Conservation (phyloP, 2,888 invertebrate genomes). For the Camptogramma bilineatum region DNA sequence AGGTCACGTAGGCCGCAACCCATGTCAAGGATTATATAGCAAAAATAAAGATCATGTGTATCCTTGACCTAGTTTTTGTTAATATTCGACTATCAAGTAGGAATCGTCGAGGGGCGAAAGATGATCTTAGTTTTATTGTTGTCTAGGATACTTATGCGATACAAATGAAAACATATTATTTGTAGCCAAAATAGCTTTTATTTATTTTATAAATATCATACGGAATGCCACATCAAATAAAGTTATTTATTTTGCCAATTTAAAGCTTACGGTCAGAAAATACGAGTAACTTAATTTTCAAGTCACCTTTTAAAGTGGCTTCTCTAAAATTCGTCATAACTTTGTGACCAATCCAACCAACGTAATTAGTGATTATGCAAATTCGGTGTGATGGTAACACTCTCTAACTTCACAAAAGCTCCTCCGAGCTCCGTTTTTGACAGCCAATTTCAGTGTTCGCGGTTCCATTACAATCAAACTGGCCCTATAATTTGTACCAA, state of each 20-base stretch:
- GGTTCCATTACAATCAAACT: constrained; percentile 48
- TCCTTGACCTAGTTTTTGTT: constrained; percentile 25
- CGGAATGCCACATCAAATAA: not conserved
- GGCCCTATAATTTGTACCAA: constrained; percentile 43
- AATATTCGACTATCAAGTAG: constrained; percentile 23
- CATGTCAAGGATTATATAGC: not conserved
- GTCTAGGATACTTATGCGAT: constrained; percentile 5
- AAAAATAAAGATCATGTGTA: constrained; percentile 6
- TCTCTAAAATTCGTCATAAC: not conserved
- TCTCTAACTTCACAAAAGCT: constrained; percentile 10
- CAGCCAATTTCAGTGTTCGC: constrained; percentile 24
- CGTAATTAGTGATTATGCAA: constrained; percentile 1
- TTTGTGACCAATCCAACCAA: not conserved
- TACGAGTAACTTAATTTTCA: not conserved
- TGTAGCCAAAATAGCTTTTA: not conserved
- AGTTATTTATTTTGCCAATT: not conserved
- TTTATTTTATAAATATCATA: not conserved
- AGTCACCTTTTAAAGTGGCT: not conserved
- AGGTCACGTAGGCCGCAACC: not conserved
- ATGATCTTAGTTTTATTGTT: constrained; percentile 25
- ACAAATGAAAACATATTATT: not conserved
- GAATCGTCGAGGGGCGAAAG: constrained; percentile 17
- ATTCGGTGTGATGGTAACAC: not conserved
- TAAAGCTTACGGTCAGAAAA: not conserved
- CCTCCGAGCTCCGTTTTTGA: constrained; percentile 23